These are phyloP conservation scores for Erebia palarica DNA, from an alignment of 2,888 invertebrate species.

Conservation along the genomic window DNA sequence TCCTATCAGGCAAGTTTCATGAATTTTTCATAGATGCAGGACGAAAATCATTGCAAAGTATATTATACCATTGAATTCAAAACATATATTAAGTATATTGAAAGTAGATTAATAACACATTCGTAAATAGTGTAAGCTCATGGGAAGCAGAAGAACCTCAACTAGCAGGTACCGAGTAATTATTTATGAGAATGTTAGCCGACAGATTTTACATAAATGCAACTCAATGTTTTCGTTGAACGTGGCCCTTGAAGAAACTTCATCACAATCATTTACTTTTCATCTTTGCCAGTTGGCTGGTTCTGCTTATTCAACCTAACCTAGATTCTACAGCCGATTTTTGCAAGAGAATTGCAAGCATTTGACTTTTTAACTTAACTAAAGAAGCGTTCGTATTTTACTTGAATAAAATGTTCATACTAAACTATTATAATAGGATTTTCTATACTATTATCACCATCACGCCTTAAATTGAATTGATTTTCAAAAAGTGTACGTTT, in stretches of 20 bases:
- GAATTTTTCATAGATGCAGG: too few species aligned
- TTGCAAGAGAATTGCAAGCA: conserved; percentile 22
- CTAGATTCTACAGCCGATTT: conserved; percentile 27
- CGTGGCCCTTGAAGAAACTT: conserved; percentile 26
- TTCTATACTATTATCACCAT: too few species aligned
- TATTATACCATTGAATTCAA: too few species aligned
- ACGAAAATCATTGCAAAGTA: too few species aligned
- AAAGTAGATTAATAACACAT: too few species aligned
- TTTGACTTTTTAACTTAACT: conserved; percentile 19
- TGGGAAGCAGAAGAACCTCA: too few species aligned
- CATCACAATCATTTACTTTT: conserved; percentile 31
- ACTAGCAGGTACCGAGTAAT: neutral
- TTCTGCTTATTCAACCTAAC: conserved; percentile 30
- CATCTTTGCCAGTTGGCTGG: conserved; percentile 27
- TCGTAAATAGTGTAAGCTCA: too few species aligned
- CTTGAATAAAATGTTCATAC: conserved; percentile 8
- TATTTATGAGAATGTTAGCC: neutral
- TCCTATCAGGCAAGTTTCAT: too few species aligned
- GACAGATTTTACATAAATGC: conserved; percentile 13
- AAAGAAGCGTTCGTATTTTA: conserved; percentile 19
- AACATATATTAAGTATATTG: too few species aligned
- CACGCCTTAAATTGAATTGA: too few species aligned
- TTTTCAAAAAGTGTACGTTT: too few species aligned
- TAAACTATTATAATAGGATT: too few species aligned
- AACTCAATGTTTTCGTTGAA: conserved; percentile 12